phyloP scores from a whole-genome alignment of 2,797 vertebrate species.

The Taeniopygia guttata region DNA sequence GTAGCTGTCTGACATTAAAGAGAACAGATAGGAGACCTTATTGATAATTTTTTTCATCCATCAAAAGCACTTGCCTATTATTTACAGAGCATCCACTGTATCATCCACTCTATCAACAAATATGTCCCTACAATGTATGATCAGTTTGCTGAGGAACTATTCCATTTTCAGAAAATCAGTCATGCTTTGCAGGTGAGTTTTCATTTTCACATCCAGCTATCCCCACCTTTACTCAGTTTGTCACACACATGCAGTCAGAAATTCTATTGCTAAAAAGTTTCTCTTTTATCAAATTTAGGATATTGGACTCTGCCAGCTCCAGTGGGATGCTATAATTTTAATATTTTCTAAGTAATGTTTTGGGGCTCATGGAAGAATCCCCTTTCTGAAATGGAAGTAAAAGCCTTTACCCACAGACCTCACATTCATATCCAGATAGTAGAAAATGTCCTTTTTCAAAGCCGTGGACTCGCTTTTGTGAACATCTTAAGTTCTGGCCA shows the following conservation, averaged over 20 bases:
- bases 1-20: slow-evolving; percentile 21
- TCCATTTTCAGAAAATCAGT: neutral
- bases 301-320: neutral
- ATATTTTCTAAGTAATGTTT: neutral
- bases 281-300: neutral
- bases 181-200: neutral
- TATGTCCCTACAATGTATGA: neutral
- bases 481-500: neutral
- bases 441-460: neutral
- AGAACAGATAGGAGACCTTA: slow-evolving; percentile 29
- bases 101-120: slow-evolving; percentile 13
- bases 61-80: slow-evolving; percentile 14
- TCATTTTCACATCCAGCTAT: neutral
- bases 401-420: neutral
- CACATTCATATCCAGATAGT: neutral
- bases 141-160: neutral
- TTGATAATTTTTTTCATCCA: neutral
- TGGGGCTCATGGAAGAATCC: neutral
- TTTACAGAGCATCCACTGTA: slow-evolving; percentile 25
- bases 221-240: neutral
- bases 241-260: neutral
- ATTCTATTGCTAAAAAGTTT: neutral
- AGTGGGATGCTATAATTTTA: neutral
- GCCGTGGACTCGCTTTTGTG: neutral
- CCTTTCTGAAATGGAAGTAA: neutral